Conservation (phyloP, 1,140 invertebrate genomes). For the Eubasilissa regina region DNA sequence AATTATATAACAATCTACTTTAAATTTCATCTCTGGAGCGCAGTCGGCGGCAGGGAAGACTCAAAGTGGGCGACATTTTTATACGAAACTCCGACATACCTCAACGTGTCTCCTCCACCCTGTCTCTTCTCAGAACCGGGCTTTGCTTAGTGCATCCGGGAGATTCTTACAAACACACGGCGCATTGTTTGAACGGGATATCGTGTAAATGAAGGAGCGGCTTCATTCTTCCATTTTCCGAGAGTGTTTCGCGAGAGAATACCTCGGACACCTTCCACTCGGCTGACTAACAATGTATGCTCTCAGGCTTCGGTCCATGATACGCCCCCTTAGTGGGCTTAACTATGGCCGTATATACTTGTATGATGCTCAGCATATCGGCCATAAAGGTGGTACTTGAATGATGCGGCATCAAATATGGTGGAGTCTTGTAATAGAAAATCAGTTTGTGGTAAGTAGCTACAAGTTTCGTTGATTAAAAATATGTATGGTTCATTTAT, state of each 20-base stretch:
- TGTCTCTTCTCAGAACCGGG: no score
- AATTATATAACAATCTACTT: no score
- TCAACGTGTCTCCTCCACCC: no score
- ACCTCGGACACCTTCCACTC: slow-evolving; percentile 10
- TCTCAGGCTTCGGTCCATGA: neutral
- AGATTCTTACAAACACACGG: slow-evolving; percentile 27
- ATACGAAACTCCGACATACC: no score
- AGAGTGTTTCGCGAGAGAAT: slow-evolving; percentile 17
- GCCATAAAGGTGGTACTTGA: neutral
- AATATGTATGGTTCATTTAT: neutral
- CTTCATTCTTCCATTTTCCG: slow-evolving; percentile 12
- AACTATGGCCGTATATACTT: neutral
- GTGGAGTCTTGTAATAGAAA: neutral
- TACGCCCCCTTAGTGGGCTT: neutral
- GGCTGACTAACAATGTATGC: slow-evolving; percentile 19
- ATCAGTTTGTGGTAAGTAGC: neutral
- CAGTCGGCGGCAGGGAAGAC: no score
- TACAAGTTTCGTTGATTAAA: neutral
- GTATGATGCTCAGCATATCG: neutral
- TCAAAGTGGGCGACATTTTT: no score
- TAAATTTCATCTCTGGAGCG: no score
- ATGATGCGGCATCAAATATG: neutral
- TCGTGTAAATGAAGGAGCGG: slow-evolving; percentile 12
- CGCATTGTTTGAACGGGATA: slow-evolving; percentile 15
- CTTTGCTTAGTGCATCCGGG: slow-evolving; percentile 3